These are phyloP conservation scores for Phylloscopus trochiloides DNA, from an alignment of 2,113 vertebrate genomes.

Conservation along the genomic window DNA sequence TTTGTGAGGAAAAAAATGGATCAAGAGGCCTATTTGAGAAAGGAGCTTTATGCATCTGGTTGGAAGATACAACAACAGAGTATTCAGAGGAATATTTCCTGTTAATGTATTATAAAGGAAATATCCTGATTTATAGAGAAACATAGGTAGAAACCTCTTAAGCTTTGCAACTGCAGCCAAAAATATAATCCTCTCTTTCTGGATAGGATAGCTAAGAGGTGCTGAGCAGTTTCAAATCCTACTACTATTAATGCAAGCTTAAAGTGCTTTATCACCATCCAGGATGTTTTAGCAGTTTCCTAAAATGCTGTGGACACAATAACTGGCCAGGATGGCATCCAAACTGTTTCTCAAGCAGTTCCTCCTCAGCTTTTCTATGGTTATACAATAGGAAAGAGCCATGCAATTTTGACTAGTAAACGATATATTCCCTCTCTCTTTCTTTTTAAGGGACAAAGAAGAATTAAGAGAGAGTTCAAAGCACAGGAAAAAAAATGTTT, in stretches of 20 bases:
- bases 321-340: neutral
- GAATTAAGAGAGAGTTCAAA: neutral
- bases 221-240: constrained; percentile 18
- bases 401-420: neutral
- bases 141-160: neutral
- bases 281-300: neutral
- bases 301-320: neutral
- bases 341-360: neutral
- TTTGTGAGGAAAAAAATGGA: neutral
- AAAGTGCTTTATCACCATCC: neutral
- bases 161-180: neutral
- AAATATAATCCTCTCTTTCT: constrained; percentile 16
- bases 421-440: neutral
- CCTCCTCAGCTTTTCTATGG: neutral
- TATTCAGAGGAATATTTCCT: neutral
- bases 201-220: neutral
- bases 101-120: neutral
- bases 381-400: neutral
- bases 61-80: neutral
- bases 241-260: neutral
- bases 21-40: neutral
- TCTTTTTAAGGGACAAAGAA: neutral
- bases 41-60: neutral
- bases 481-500: neutral
- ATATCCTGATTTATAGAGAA: neutral